Evolutionary conservation across 2,888 invertebrate species (phyloP), one percentile per base, ranked within the genome.

Genomic region (Anorthoa munda): DNA sequence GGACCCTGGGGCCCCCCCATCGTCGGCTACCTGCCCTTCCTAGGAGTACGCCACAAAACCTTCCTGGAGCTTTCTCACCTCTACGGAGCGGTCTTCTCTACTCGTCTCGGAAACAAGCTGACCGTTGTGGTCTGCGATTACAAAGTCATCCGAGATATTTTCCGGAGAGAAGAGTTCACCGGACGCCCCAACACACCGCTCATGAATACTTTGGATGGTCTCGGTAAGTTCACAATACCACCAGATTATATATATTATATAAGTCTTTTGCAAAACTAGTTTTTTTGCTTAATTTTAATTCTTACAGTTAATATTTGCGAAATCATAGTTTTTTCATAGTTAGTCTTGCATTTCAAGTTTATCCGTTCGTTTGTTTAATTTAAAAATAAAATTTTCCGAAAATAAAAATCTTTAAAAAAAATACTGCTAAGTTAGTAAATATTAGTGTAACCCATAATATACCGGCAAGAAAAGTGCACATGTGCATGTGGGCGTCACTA

Each of bases 1-100:
- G 99, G 99, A 4, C 99, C 99, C 4, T 98, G 98, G 98, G 98
- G 99, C 3, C 95, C 98, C 7, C 99, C 99, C 26, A 96, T 99
- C 68, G 96, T 98, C 72, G 99, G 99, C 77, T 98, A 98, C 90
- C 95, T 99, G 82, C 98, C 98, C 4, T 98, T 98, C 93, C 97
- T 99, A 89, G 98, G 98, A 85, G 97, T 97, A 56, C 97, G 98
- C 65, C 98, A 99, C 94, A 97, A 98, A 70, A 97, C 98, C 72
- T 98, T 98, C 94, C 97, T 97, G 90, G 97, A 98, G 88, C 95
- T 99, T 88, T 97, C 98, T 58, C 97, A 97, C 81, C 97, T 97
- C 88, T 99, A 98, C 93, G 99, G 99, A 13, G 96, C 97, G 13
- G 96, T 99, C 80, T 98, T 98, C 95, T 98, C 98, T 72, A 97